Base-by-base conservation (phyloP, 2,888 invertebrate genomes). In the Pharmacophagus antenor region DNA sequence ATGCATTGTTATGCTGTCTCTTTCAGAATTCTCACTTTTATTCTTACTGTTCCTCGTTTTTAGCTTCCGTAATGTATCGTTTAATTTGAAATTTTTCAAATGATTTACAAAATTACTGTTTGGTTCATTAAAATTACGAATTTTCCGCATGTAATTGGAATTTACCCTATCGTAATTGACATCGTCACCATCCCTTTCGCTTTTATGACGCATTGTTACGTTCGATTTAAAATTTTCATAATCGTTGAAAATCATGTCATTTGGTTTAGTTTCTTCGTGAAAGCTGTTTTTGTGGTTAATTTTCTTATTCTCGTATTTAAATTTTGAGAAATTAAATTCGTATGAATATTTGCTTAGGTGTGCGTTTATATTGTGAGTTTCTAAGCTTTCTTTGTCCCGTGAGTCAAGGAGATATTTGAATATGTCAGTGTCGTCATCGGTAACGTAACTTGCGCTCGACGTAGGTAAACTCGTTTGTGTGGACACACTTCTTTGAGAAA, bases 401-500 rank as follows among this genome's bases (percentile, higher is more conserved):
- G 51, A 20, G 17, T 56, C 37, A 15, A 61, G 44, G n/a, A 61
- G 31, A 31, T 61, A 56, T 23, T 56, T 56, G 18, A 61, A 61
- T 44, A 61, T 56, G 18, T 61, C 58, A 2, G 56, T 53, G 41
- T 62, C 59, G 20, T 56, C 56, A 21, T 62, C 58, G 2, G 41
- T 52, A 18, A 51, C 18, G 2, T 25, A 2, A 22, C 46, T 21
- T 3, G 6, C 18, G 20, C 4, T 46, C 4, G 25, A 1, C 7
- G 56, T 12, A 17, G 56, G 41, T 8, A 47, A 47, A 25, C n/a
- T 56, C 2, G 17, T 51, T 27, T 27, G 22, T 27, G 27, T 17
- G 2, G 44, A 12, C 2, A 31, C 46, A 60, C 56, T 12, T 58
- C 66, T 66, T 17, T 64, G 68, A n/a, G 67, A 60, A 12, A 76